Evolutionary conservation across 1,140 invertebrate genomes (phyloP), one percentile per base, ranked within the genome.

Genomic region (Aphis gossypii): DNA sequence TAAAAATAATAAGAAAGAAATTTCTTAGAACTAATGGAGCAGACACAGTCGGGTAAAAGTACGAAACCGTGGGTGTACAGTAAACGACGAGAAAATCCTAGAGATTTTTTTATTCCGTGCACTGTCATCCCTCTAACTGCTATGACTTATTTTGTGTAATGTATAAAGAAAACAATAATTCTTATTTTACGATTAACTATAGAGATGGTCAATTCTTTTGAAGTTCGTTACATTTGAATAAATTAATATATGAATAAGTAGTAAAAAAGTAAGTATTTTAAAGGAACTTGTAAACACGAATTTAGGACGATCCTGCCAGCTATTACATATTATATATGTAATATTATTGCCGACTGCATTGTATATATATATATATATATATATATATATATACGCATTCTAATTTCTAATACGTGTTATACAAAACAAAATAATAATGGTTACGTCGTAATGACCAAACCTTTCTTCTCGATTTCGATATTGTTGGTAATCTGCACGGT

Each of bases 401-500:
- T 76, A 76, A 76, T 76, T 76, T 76, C 60, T 76, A 76, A 76
- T 76, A 76, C 60, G 30, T n/a, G 60, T n/a, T 68, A n/a, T 60
- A 60, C 56, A 25, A 68, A 68, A 68, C 60, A n/a, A 4, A 60
- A 60, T n/a, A 68, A 60, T 30, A 60, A 60, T 60, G 30, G n/a
- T n/a, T 35, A 76, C n/a, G 14, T 76, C 60, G 60, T 76, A 76
- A 76, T 18, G 60, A 6, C 5, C 11, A n/a, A 68, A n/a, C 30
- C 60, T 68, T 68, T n/a, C n/a, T 76, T 76, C n/a, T 76, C n/a
- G 60, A 76, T 76, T 76, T 76, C 60, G 60, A 76, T 76, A 76
- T 35, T 5, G 60, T 76, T 18, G 60, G 60, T 76, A 68, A 68
- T n/a, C 60, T 68, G 60, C 60, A 14, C 11, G 60, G 30, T 68